Evolutionary conservation across 2,888 invertebrate species (phyloP).

Genomic region (Nysson spinosus): DNA sequence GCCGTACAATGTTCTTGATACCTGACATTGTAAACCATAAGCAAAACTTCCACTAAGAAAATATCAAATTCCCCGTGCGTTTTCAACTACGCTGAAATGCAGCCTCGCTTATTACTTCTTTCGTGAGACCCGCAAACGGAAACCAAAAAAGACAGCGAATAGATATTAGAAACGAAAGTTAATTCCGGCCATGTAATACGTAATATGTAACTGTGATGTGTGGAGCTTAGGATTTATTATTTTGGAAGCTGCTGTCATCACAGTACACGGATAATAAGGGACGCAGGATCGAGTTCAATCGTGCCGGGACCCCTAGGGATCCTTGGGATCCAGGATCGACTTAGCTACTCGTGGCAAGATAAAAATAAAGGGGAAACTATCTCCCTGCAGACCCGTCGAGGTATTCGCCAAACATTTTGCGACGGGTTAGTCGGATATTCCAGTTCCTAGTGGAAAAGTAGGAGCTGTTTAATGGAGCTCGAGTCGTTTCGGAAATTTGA

Average conservation of each 20-base stretch:
- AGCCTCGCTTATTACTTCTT: no score
- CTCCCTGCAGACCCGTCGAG: slow-evolving; percentile 38
- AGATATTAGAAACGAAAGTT: no score
- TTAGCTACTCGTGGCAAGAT: slow-evolving; percentile 34
- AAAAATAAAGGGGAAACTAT: slow-evolving; percentile 39
- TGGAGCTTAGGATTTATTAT: slow-evolving; percentile 11
- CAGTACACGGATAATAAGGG: slow-evolving; percentile 30
- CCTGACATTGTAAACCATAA: background rate
- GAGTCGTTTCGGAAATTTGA: slow-evolving; percentile 72
- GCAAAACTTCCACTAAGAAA: no score
- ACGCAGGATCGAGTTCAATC: slow-evolving; percentile 51
- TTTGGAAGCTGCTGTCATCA: slow-evolving; percentile 36
- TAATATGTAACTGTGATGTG: background rate
- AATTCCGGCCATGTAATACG: no score
- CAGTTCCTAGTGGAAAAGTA: slow-evolving; percentile 55
- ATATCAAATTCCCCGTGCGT: no score
- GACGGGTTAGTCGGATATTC: slow-evolving; percentile 58
- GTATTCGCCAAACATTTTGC: slow-evolving; percentile 61
- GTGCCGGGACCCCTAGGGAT: slow-evolving; percentile 47
- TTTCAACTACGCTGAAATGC: no score
- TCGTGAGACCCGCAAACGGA: background rate
- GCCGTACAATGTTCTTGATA: slow-evolving; percentile 17
- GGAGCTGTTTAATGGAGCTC: slow-evolving; percentile 70
- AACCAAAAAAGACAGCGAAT: no score
- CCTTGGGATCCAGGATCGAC: slow-evolving; percentile 48